Base-by-base conservation (phyloP, 2,113 vertebrate genomes). In the Larimichthys polyactis region DNA sequence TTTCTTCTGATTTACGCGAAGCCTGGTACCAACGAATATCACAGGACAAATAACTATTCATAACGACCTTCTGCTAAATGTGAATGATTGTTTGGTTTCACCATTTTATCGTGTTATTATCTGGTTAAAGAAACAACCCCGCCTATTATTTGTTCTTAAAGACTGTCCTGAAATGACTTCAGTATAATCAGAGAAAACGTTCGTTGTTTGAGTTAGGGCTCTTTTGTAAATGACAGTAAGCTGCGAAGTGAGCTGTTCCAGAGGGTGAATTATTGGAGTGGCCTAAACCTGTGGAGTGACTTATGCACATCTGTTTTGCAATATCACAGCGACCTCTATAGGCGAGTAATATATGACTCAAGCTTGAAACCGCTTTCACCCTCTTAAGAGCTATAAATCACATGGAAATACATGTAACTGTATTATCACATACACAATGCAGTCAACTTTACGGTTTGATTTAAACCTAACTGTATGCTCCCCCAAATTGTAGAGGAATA, bases 281-380 rank as follows among this genome's bases (percentile, higher is more conserved):
- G 55, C 27, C 59, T 43, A 51, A 83, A 91, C 91, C 84, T 91
- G 91, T 92, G 68, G 91, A 90, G 84, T 76, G 70, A 79, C 74
- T 85, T 44, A 55, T 24, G 71, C 81, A 55, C 64, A 52, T 88
- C 77, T 83, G 85, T 87, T 92, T 91, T 90, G 90, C 80, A 90
- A 94, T 94, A 94, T 94, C 80, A 90, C 91, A 95, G 95, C 94
- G 95, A 91, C 95, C 95, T 95, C 95, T 95, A 93, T 93, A 83
- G 95, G 90, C 85, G 4, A 66, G 15, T 16, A 2, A 43, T 11
- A 82, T 66, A 74, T 22, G 16, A 19, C 54, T 29, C 44, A 0
- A 51, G 20, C 27, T 16, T 22, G n/a, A 71, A 68, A 27, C 29
- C 12, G 24, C 24, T 72, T 48, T 57, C 58, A 60, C 48, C 40